Evolutionary conservation across 2,888 invertebrate genomes (phyloP), one percentile per base, ranked within the genome.

Genomic region (Tetragonula carbonaria): DNA sequence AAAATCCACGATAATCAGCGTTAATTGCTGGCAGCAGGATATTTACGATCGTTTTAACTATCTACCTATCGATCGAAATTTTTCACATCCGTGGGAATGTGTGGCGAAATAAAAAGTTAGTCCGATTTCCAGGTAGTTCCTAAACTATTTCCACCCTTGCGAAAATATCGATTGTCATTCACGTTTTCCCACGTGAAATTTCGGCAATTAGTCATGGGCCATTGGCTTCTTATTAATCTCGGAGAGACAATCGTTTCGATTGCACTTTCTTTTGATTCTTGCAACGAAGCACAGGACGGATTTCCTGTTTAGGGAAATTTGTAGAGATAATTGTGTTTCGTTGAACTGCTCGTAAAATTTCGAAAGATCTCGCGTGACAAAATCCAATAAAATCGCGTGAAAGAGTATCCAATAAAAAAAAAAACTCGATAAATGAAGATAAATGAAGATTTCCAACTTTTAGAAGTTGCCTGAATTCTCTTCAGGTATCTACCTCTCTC

Each of bases 1-100:
- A 68, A 87, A 90, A 88, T 90, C 86, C 80, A 79, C 67, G 86
- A 82, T 86, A 89, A 89, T 80, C 77, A 33, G 75, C 70, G 76
- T 85, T 90, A 91, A 90, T 88, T 86, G 80, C 28, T 59, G 73
- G 23, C 16, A 50, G 63, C 8, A 55, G 73, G 85, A 86, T 83
- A 74, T 82, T 80, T 72, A 78, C 67, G 84, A 66, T 73, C 72
- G 57, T 71, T 4, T 50, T 28, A 38, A n/a, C 65, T 57, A 55
- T 18, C 21, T 57, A 33, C 11, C 14, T 28, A 21, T 21, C n/a
- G 14, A n/a, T 53, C 33, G 50, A 28, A 79, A 78, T 72, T 80
- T 33, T 78, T n/a, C 38, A 21, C 55, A 33, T 45, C 23, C 86
- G 86, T 86, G 86, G 80, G 86, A 86, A 86, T 67, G 18, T 67